A percentile compares a stretch with the other conserved stretches of the same genome.
Evolutionary conservation across 2,797 vertebrate species (phyloP).

Genomic region (Spinus pinus): DNA sequence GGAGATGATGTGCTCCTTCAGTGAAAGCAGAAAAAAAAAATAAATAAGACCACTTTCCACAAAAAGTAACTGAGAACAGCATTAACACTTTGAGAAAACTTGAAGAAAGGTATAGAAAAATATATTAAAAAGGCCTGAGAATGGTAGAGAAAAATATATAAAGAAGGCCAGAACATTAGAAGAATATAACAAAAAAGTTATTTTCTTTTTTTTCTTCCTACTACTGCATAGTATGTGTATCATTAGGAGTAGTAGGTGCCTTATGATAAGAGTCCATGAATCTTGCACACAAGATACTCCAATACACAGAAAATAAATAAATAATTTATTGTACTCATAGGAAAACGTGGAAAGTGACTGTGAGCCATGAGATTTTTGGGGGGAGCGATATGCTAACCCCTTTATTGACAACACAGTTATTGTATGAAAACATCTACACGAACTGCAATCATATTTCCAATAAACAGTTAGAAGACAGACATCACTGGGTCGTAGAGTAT

Average conservation of each 20-base stretch:
- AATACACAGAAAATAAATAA: not conserved
- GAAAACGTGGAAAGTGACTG: not conserved
- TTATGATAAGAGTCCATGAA: not conserved
- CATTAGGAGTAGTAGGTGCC: not conserved
- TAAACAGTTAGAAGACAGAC: not conserved
- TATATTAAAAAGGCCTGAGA: not conserved
- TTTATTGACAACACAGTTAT: not conserved
- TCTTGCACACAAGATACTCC: not conserved
- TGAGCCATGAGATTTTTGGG: not conserved
- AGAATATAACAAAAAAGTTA: not conserved
- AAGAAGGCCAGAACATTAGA: not conserved
- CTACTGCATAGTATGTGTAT: not conserved
- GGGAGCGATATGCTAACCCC: not conserved
- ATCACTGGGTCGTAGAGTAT: not conserved
- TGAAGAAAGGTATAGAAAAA: not conserved
- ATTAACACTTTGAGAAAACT: not conserved
- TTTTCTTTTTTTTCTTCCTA: not conserved
- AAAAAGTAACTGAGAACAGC: not conserved
- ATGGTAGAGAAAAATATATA: not conserved
- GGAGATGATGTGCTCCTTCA: not conserved
- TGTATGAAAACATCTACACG: not conserved
- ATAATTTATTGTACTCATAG: not conserved
- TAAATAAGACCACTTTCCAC: not conserved
- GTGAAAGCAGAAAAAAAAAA: not conserved
- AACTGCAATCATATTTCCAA: not conserved